Percentiles rank a stretch among this genome's conserved stretches.
Conservation (phyloP, 35 echinoderm and acorn worm species). For the Acanthaster planci region DNA sequence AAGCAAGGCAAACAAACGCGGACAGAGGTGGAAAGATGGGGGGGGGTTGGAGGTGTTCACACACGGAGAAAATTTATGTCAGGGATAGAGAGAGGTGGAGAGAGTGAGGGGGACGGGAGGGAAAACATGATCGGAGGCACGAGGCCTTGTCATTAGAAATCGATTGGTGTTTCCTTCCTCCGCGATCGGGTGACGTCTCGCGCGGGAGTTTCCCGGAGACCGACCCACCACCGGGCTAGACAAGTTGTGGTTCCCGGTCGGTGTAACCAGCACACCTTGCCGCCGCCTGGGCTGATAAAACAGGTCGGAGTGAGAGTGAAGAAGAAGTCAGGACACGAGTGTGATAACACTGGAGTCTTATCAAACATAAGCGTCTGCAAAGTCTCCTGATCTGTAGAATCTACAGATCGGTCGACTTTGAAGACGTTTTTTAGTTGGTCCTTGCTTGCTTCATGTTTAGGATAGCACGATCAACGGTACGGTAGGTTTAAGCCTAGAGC, state of each 20-base stretch:
- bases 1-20: conserved; percentile 11
- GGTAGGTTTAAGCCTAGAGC: too few relatives aligned
- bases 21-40: not conserved
- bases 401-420: too few relatives aligned
- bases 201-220: not conserved
- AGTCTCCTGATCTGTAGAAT: too few relatives aligned
- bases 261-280: not conserved
- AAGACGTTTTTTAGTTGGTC: too few relatives aligned
- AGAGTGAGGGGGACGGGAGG: not conserved
- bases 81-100: not conserved
- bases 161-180: conserved; percentile 25
- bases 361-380: too few relatives aligned
- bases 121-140: conserved; percentile 9
- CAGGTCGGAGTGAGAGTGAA: too few relatives aligned
- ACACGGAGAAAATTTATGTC: not conserved
- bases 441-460: too few relatives aligned
- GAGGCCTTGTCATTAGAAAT: conserved; percentile 28
- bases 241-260: not conserved
- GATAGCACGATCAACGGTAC: too few relatives aligned
- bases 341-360: too few relatives aligned
- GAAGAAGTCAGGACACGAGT: too few relatives aligned
- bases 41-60: too few relatives aligned
- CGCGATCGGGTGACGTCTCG: conserved; percentile 19
- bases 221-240: not conserved
- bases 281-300: not conserved